Evolutionary conservation across 2,797 vertebrate genomes (phyloP), one percentile per base, ranked within the genome.

Genomic region (Chromobotia macracanthus): DNA sequence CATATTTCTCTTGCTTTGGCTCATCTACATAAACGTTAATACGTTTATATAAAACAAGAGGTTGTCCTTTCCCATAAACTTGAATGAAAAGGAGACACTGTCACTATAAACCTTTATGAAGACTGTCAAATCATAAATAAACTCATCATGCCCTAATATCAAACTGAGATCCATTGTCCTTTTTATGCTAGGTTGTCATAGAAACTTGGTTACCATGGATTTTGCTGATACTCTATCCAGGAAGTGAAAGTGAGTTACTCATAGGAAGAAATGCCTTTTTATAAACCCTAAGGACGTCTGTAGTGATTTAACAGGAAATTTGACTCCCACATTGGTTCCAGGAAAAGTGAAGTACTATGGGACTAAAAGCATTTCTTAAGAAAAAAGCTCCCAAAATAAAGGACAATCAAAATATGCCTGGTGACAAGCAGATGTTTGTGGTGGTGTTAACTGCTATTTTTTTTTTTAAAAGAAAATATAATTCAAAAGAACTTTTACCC

Each of bases 191-290:
- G 51, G 25, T 82, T 50, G 53, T 82, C 85, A 85, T 86, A 66
- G 85, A 74, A 91, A 91, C 86, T 73, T 66, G 1, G 86, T 91
- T 89, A 66, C 90, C 84, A 85, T 82, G 72, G 90, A 83, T 85
- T 83, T 75, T 6, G 55, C 60, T 72, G 35, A 55, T 48, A 55
- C 68, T 38, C 35, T 56, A 31, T 68, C 18, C 15, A 70, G 60
- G n/a, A 80, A 60, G 19, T 46, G 11, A 61, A 38, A 69, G 6
- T 38, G 56, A 23, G 25, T 65, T 9, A 72, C 72, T 70, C 58
- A 28, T 11, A 70, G 60, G n/a, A 80, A 60, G 19, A 66, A 31
- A 35, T 58, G n/a, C 56, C 41, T 50, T 67, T 68, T 23, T 56
- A 51, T 41, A 74, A 70, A 21, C 78, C 41, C 11, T 80, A 38